Percentiles rank a stretch among this genome's conserved stretches.
These are phyloP conservation scores for Sarcophaga bullata DNA, from an alignment of 1,140 invertebrate genomes.

Conservation along the genomic window DNA sequence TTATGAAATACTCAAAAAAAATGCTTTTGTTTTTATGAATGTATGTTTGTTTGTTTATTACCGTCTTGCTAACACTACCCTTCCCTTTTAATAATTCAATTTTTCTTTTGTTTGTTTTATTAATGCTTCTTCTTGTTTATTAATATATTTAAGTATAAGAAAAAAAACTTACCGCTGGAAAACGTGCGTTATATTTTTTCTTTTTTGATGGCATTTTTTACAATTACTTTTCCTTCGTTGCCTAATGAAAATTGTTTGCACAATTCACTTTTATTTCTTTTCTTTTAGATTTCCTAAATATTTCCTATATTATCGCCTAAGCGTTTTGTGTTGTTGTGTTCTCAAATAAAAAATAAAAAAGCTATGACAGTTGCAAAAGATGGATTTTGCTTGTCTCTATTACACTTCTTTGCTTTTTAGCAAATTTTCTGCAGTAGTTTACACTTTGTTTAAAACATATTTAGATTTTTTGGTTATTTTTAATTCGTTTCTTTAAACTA, in stretches of 20 bases:
- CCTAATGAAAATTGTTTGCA: constrained; percentile 2
- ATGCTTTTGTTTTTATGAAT: background rate
- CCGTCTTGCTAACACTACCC: no score
- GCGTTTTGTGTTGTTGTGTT: constrained; percentile 27
- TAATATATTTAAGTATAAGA: constrained; percentile 24
- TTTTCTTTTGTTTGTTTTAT: constrained; percentile 42
- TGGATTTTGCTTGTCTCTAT: constrained; percentile 9
- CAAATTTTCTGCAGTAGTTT: background rate
- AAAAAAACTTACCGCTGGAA: constrained; percentile 84
- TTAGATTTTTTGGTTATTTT: background rate
- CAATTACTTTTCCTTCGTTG: background rate
- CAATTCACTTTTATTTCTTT: constrained; percentile 26
- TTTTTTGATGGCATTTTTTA: constrained; percentile 90
- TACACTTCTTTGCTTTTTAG: background rate
- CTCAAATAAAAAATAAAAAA: background rate
- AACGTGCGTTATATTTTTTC: constrained; percentile 96
- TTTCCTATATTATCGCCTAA: constrained; percentile 24
- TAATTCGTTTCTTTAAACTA: no score
- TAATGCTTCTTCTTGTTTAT: constrained; percentile 10
- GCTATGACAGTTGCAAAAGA: constrained; percentile 32
- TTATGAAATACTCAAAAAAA: constrained; percentile 9
- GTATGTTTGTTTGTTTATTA: background rate
- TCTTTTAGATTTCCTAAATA: background rate
- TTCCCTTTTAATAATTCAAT: constrained; percentile 19
- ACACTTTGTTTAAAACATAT: background rate